Conservation (phyloP, 2,113 vertebrate species). For the Epinephelus lanceolatus region DNA sequence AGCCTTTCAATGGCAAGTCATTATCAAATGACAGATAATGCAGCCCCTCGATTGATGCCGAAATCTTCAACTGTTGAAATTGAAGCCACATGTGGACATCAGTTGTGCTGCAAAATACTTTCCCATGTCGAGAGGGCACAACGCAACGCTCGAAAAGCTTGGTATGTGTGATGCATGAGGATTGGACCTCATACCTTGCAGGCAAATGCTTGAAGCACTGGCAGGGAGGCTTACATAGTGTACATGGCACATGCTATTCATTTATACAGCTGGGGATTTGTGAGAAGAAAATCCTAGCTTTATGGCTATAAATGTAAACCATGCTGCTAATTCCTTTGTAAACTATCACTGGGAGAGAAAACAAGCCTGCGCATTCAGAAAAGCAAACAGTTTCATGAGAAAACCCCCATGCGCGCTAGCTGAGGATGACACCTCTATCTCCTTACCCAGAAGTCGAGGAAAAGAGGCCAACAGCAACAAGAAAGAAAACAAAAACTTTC, state of each 20-base stretch:
- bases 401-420: conserved; percentile 56
- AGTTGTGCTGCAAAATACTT: conserved; percentile 80
- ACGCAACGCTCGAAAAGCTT: conserved; percentile 36
- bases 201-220: conserved; percentile 57
- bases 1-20: conserved; percentile 68
- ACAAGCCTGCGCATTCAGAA: conserved; percentile 52
- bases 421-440: conserved; percentile 77
- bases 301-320: conserved; percentile 72
- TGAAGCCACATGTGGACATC: conserved; percentile 83
- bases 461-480: conserved; percentile 36
- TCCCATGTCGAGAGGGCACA: conserved; percentile 76
- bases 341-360: conserved; percentile 65
- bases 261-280: conserved; percentile 78
- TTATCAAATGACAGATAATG: conserved; percentile 83
- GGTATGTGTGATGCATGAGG: conserved; percentile 71
- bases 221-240: conserved; percentile 36
- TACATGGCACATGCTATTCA: conserved; percentile 64
- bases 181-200: conserved; percentile 59
- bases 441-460: conserved; percentile 74
- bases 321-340: conserved; percentile 67
- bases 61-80: conserved; percentile 78
- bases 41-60: conserved; percentile 56
- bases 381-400: conserved; percentile 78
- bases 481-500: conserved; percentile 30
- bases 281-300: conserved; percentile 65